Percentiles rank a stretch among this genome's conserved stretches.
These are phyloP conservation scores for Piscicola geometra DNA, from an alignment of 2,888 invertebrate species.

Conservation along the genomic window DNA sequence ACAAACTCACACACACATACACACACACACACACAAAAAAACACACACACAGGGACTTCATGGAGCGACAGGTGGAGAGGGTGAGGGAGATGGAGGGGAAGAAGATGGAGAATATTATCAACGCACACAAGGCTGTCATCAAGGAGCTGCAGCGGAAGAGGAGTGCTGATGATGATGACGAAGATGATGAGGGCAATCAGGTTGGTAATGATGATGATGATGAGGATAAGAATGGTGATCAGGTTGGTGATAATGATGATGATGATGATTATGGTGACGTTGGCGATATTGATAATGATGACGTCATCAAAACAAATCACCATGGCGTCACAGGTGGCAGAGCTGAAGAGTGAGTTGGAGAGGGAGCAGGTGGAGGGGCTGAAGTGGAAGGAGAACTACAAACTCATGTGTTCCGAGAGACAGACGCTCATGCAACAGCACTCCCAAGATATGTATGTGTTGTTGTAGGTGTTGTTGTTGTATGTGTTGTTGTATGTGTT, in stretches of 20 bases:
- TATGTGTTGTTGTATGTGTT: too few relatives aligned
- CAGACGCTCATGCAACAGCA: constrained; percentile 1
- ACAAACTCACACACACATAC: constrained; percentile 17
- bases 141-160: constrained; percentile 5
- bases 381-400: constrained; percentile 26
- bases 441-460: constrained; percentile 7
- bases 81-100: constrained; percentile 14
- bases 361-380: background rate
- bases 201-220: background rate
- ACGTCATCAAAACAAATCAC: background rate
- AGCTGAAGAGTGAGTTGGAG: background rate
- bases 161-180: constrained; percentile 4
- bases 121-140: background rate
- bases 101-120: constrained; percentile 9
- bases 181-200: background rate
- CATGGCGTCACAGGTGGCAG: background rate
- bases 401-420: background rate
- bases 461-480: too few relatives aligned
- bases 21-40: background rate
- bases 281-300: too few relatives aligned
- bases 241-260: too few relatives aligned
- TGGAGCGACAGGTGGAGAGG: background rate
- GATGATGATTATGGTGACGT: too few relatives aligned
- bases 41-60: constrained; percentile 20
- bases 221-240: too few relatives aligned